Evolutionary conservation across 1,140 invertebrate genomes (phyloP), one percentile per base, ranked within the genome.

Genomic region (Conus betulinus): DNA sequence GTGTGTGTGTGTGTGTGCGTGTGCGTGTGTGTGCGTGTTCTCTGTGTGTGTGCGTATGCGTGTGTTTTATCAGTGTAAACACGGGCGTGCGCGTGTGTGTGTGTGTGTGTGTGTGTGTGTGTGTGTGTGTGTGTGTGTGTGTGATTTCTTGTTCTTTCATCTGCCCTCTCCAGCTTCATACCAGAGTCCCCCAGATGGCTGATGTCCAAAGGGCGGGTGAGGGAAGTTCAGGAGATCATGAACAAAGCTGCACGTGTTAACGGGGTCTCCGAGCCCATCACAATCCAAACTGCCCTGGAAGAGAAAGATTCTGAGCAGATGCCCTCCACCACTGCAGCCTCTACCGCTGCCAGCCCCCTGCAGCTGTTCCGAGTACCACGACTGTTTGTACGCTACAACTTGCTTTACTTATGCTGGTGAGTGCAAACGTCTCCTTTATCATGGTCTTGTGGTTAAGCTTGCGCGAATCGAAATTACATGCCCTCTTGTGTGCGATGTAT

Each of bases 141-240:
- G 57, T 60, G 8, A 11, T 15, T 11, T 15, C 57, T 8, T 60
- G 57, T 60, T 60, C 57, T 15, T 60, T 39, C 39, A 60, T 4
- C 15, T 8, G 20, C 20, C 67, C 6, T 23, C 67, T 7, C 67
- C 67, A 93, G 93, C 85, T 85, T 93, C 52, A 91, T 93, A n/a
- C 92, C 92, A 15, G 93, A 94, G 81, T 93, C 92, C 10, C 91
- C 93, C 20, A 86, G 93, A 55, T 94, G 93, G 93, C 86, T 94
- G 13, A 63, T 92, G 15, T 91, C 89, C 5, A 88, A 90, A 79
- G 89, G 91, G 13, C 88, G 91, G 71, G 84, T 91, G 71, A 91
- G 91, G 15, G 92, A 94, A 86, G 93, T 92, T 8, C 88, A 90
- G 63, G 87, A 85, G 25, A 91, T 94, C n/a, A 87, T 93, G 52